Percentiles rank a stretch among this genome's conserved stretches.
Conservation (phyloP, 2,888 invertebrate species). For the Philonicus albiceps region DNA sequence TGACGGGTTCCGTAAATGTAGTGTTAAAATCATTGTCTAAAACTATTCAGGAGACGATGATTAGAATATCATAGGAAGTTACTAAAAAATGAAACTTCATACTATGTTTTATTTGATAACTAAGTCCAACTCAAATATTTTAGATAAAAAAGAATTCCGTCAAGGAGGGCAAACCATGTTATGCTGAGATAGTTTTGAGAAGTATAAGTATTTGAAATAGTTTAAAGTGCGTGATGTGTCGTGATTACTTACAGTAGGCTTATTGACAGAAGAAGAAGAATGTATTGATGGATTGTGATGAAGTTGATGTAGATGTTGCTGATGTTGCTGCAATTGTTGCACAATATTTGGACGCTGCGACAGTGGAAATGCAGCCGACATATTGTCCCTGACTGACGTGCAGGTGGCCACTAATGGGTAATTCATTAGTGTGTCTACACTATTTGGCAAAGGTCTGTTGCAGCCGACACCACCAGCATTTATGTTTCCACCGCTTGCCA, state of each 20-base stretch:
- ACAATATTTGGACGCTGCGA: conserved; percentile 63
- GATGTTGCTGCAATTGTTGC: conserved; percentile 62
- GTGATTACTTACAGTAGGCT: conserved; percentile 59
- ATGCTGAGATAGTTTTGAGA: not conserved
- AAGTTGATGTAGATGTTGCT: conserved; percentile 54
- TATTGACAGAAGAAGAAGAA: conserved; percentile 49
- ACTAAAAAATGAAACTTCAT: not conserved
- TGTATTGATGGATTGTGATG: conserved; percentile 50
- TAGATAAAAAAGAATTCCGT: not conserved
- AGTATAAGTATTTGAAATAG: not conserved
- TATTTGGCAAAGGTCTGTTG: conserved; percentile 59
- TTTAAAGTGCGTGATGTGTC: conserved; percentile 32
- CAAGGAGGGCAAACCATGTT: conserved; percentile 18
- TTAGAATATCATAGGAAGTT: not conserved
- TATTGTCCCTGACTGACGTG: conserved; percentile 61
- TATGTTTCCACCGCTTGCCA: conserved; percentile 42
- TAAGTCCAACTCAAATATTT: not conserved
- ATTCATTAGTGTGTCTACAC: conserved; percentile 60
- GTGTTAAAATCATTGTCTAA: not conserved
- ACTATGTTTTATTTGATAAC: not conserved
- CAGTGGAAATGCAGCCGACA: conserved; percentile 61
- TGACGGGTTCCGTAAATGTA: no score
- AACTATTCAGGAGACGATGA: not conserved
- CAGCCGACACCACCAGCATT: conserved; percentile 40
- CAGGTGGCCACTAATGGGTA: conserved; percentile 64